A percentile compares a stretch with the other conserved stretches of the same genome.
Conservation (phyloP, 2,797 vertebrate genomes). For the Macropus fuliginosus region DNA sequence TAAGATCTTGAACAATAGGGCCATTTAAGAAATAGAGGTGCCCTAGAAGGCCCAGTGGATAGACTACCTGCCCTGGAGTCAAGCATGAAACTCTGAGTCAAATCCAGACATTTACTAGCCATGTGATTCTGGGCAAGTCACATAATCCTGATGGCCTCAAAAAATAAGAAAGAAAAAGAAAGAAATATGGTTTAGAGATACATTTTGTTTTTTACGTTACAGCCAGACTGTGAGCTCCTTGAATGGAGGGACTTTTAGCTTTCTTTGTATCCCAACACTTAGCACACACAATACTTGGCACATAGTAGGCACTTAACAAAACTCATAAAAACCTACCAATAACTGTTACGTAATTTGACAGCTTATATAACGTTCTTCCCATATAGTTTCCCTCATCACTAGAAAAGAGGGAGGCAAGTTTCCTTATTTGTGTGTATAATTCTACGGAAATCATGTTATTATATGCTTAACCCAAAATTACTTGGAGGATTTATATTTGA, state of each 20-base stretch:
- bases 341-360: neutral
- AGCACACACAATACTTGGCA: neutral
- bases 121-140: neutral
- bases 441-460: neutral
- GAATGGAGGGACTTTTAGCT: neutral
- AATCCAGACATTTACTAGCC: neutral
- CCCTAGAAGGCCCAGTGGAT: neutral
- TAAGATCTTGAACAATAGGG: neutral
- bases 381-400: neutral
- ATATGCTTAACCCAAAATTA: neutral
- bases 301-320: neutral
- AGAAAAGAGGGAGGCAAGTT: neutral
- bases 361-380: neutral
- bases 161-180: neutral
- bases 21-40: neutral
- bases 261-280: neutral
- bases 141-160: neutral
- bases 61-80: neutral
- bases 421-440: neutral
- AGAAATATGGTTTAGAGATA: neutral
- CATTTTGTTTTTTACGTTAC: neutral
- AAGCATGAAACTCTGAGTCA: neutral
- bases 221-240: neutral
- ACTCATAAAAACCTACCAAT: neutral
- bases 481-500: neutral